phyloP scores from a whole-genome alignment of 2,888 invertebrate species.

The Carterocephalus palaemon region DNA sequence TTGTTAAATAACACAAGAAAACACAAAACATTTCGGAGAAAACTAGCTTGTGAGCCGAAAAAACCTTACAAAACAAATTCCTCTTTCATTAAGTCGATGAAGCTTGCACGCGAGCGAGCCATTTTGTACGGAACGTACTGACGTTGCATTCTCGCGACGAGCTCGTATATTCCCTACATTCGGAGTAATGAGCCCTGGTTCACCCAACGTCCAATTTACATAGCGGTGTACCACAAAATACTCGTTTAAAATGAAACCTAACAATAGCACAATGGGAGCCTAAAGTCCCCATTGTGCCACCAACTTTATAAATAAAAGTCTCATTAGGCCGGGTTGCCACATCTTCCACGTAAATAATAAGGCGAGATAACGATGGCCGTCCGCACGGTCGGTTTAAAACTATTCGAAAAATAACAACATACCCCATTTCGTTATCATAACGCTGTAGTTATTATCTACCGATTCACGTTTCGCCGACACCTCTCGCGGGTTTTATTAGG shows the following conservation, averaged over 20 bases:
- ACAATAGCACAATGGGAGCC: constrained; percentile 73
- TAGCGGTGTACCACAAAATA: constrained; percentile 64
- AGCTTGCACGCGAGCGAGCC: constrained; percentile 6
- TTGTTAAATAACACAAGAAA: neutral
- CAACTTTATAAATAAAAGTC: constrained; percentile 74
- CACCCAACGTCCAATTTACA: constrained; percentile 68
- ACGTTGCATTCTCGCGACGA: constrained; percentile 14
- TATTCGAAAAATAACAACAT: constrained; percentile 27
- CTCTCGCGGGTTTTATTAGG: constrained; percentile 12
- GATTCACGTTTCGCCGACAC: constrained; percentile 23
- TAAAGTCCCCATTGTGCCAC: constrained; percentile 64
- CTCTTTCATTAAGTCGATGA: constrained; percentile 12
- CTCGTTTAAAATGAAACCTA: constrained; percentile 68
- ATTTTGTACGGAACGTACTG: constrained; percentile 13
- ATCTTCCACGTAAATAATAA: constrained; percentile 64
- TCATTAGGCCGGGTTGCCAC: constrained; percentile 66
- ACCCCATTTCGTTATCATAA: constrained; percentile 26
- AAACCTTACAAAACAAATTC: constrained; percentile 14
- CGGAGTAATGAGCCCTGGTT: constrained; percentile 57
- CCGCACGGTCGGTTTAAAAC: constrained; percentile 29
- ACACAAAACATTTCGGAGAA: neutral
- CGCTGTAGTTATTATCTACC: constrained; percentile 27
- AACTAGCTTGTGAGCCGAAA: constrained; percentile 1
- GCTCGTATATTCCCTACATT: constrained; percentile 36
- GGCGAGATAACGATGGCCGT: constrained; percentile 37